Conservation (phyloP, 2,797 vertebrate genomes). For the Fistularia tabacaria region DNA sequence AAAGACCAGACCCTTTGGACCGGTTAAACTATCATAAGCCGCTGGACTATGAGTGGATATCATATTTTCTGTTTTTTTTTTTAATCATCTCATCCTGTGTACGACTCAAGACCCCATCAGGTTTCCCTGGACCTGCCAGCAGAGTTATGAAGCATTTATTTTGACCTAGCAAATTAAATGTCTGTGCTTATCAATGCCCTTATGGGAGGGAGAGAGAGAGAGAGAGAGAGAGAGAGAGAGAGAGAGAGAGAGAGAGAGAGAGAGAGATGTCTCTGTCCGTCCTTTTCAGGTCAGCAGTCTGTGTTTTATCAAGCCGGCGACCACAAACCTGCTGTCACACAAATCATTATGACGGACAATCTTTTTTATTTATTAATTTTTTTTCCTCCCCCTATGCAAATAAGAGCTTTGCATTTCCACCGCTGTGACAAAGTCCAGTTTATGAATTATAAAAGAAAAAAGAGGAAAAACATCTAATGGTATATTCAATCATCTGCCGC, state of each 20-base stretch:
- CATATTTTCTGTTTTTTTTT: slow-evolving; percentile 4
- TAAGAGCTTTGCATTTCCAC: no score
- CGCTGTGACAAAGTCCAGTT: no score
- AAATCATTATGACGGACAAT: neutral
- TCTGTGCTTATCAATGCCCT: slow-evolving; percentile 68
- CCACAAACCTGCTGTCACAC: neutral
- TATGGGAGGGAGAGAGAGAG: slow-evolving; percentile 21
- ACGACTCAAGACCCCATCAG: slow-evolving; percentile 53
- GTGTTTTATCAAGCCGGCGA: neutral
- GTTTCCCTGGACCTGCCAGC: slow-evolving; percentile 39
- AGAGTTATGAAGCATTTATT: slow-evolving; percentile 58
- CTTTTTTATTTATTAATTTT: slow-evolving; percentile 1
- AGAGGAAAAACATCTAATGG: no score
- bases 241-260: slow-evolving; percentile 18
- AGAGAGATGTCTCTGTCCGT: slow-evolving; percentile 52
- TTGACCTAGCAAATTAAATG: slow-evolving; percentile 69
- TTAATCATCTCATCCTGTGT: slow-evolving; percentile 28
- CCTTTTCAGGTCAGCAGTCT: slow-evolving; percentile 53
- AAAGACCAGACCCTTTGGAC: neutral
- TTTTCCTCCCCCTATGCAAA: neutral
- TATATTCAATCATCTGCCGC: no score
- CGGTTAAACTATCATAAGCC: slow-evolving; percentile 19
- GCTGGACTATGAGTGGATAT: slow-evolving; percentile 34
- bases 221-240: slow-evolving; percentile 12
- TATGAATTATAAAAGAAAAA: no score